Conservation (phyloP, 2,797 vertebrate genomes). For the Megalops cyprinoides region DNA sequence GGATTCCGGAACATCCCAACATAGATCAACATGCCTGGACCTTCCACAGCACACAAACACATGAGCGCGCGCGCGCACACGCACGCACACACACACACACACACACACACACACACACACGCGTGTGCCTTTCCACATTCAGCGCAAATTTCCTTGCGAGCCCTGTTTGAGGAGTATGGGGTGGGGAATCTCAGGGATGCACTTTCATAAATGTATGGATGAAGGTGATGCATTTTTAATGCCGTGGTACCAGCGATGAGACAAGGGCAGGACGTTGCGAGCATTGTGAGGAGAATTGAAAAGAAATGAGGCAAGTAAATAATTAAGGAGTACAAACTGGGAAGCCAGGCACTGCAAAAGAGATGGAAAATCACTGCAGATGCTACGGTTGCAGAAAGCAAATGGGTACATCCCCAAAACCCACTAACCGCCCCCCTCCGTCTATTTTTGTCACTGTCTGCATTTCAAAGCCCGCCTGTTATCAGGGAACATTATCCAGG, state of each 20-base stretch:
- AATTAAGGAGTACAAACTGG: slow-evolving; percentile 78
- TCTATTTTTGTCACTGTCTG: no score
- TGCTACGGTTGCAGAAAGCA: not conserved
- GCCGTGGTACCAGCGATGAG: slow-evolving; percentile 50
- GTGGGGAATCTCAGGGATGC: slow-evolving; percentile 58
- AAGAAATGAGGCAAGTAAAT: slow-evolving; percentile 74
- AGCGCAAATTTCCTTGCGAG: slow-evolving; percentile 62
- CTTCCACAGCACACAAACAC: not conserved
- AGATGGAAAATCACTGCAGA: not conserved
- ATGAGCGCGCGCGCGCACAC: slow-evolving; percentile 39
- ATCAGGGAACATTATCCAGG: not conserved
- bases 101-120: slow-evolving; percentile 22
- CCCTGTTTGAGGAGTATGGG: slow-evolving; percentile 28
- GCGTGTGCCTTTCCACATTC: slow-evolving; percentile 59
- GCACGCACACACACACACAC: slow-evolving; percentile 38
- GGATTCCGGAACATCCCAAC: not conserved
- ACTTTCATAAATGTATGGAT: slow-evolving; percentile 70
- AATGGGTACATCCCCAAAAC: slow-evolving; percentile 16
- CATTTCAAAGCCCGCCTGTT: no score
- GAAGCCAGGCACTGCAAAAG: slow-evolving; percentile 47
- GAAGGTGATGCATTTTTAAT: slow-evolving; percentile 63
- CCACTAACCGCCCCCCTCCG: not conserved
- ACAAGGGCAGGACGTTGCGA: slow-evolving; percentile 54
- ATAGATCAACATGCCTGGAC: not conserved
- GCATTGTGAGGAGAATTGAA: slow-evolving; percentile 65